These are phyloP conservation scores for Phymorhynchus buccinoides DNA, from an alignment of 1,140 invertebrate genomes.

Conservation along the genomic window DNA sequence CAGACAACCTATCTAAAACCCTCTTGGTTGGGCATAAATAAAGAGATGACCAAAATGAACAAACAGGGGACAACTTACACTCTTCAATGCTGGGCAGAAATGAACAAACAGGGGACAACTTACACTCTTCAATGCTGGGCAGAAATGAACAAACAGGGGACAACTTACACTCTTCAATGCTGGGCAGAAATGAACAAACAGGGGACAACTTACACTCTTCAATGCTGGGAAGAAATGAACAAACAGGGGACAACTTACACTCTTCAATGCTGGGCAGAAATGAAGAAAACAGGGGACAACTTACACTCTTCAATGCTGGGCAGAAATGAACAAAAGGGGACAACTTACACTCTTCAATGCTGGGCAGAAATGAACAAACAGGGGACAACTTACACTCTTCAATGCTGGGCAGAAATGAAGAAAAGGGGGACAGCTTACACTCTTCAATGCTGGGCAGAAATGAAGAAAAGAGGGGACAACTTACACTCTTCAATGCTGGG, in stretches of 20 bases:
- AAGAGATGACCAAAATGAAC: background rate
- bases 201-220: constrained; percentile 57
- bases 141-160: constrained; percentile 47
- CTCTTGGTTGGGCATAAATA: background rate
- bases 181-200: constrained; percentile 52
- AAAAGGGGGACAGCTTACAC: constrained; percentile 48
- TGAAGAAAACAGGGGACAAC: constrained; percentile 36
- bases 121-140: constrained; percentile 60
- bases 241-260: constrained; percentile 48
- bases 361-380: background rate
- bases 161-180: constrained; percentile 59
- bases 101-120: constrained; percentile 27
- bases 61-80: no score
- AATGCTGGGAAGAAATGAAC: constrained; percentile 56
- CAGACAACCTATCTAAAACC: no score
- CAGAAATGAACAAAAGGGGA: constrained; percentile 56
- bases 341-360: no score
- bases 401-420: constrained; percentile 56
- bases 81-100: background rate
- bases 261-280: constrained; percentile 59
- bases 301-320: constrained; percentile 60
- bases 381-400: constrained; percentile 57
- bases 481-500: constrained; percentile 60
- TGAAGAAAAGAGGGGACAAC: constrained; percentile 36
- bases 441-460: constrained; percentile 59